Evolutionary conservation across 2,888 invertebrate genomes (phyloP), one percentile per base, ranked within the genome.

Genomic region (Prosopocoilus inquinatus): DNA sequence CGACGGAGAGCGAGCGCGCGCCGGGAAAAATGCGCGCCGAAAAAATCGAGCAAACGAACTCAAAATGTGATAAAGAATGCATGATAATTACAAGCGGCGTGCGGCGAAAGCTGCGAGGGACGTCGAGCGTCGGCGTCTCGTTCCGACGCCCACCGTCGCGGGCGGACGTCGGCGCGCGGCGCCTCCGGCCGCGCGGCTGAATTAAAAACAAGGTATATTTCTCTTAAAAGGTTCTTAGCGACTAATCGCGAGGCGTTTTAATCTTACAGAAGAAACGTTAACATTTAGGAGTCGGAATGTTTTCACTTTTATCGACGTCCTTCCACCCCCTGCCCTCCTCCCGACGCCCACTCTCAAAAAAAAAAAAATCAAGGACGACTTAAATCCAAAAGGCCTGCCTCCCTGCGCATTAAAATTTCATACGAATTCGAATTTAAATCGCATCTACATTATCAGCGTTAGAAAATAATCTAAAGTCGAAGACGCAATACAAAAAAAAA

Each of bases 51-150:
- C 55, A 65, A 64, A 64, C 53, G 63, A 62, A 61, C 57, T 67
- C 66, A 68, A 70, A 71, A 72, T 67, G 66, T 61, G 70, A 74
- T 73, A 70, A 74, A 74, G 73, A 74, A 74, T 74, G 69, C 70
- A 70, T 71, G 69, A 68, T 72, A 74, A 74, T 74, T 73, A 71
- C 67, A 59, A 60, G 64, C 41, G 48, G 47, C 3, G 51, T 33
- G 36, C 51, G 55, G 47, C 44, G 39, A 13, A 5, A 43, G 51
- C 55, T 15, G 9, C 20, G 47, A 50, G 47, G 32, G 20, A 45
- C 47, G 41, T 20, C 8, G 50, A 2, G 5, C 15, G 11, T 13
- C 12, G 34, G 20, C 8, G 35, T 50, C 43, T 13, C 13, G 16
- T 4, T 46, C 7, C 38, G 33, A 36, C 13, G 15, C 38, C 33